A percentile compares a stretch with the other conserved stretches of the same genome.
phyloP scores from a whole-genome alignment of 2,797 vertebrate species.

The Bradypus variegatus region DNA sequence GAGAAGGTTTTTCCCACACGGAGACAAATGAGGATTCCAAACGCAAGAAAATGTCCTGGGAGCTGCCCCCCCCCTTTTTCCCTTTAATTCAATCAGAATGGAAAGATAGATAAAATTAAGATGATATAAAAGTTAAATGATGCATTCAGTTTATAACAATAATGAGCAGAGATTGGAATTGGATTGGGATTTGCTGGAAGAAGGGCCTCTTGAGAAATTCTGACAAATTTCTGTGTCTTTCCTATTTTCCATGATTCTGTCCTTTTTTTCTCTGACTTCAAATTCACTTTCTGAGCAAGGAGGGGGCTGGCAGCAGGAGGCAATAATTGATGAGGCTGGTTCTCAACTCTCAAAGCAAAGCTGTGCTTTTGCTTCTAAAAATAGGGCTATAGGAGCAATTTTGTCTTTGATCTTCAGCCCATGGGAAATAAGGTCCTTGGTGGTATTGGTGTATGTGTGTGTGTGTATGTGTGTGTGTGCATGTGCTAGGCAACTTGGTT shows the following conservation, averaged over 20 bases:
- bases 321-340: not conserved
- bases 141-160: constrained; percentile 37
- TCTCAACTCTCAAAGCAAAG: not conserved
- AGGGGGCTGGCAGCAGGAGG: not conserved
- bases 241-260: not conserved
- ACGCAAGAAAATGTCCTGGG: constrained; percentile 63
- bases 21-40: constrained; percentile 48
- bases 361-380: not conserved
- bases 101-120: constrained; percentile 25
- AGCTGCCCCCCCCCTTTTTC: not conserved
- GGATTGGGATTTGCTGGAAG: constrained; percentile 27
- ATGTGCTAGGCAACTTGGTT: not conserved
- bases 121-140: constrained; percentile 37
- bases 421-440: not conserved
- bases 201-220: not conserved
- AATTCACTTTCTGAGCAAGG: constrained; percentile 1
- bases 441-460: not conserved
- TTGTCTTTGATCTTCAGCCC: not conserved
- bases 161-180: not conserved
- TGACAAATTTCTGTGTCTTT: not conserved
- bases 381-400: not conserved
- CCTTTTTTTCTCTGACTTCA: not conserved
- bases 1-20: not conserved
- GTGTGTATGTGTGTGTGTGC: no score
- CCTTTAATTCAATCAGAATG: not conserved